Evolutionary conservation across 2,888 invertebrate genomes (phyloP).

Genomic region (Acanthoscelides obtectus): DNA sequence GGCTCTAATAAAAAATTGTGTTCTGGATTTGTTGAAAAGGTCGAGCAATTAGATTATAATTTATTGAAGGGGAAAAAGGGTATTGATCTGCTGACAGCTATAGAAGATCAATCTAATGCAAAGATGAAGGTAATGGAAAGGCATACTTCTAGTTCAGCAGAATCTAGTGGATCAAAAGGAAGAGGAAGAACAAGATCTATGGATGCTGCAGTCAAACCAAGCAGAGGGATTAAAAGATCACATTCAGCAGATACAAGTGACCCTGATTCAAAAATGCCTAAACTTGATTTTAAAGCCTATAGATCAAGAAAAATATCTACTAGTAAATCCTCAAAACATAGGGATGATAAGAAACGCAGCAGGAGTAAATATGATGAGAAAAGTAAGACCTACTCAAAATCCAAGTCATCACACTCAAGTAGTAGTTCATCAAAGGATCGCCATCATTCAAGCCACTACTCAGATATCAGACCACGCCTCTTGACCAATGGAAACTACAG

Average conservation of each 20-base stretch:
- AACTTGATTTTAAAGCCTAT: constrained; percentile 30
- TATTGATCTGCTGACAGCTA: constrained; percentile 36
- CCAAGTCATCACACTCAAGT: constrained; percentile 15
- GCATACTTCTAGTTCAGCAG: constrained; percentile 31
- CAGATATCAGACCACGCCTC: constrained; percentile 27
- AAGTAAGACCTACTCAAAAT: constrained; percentile 22
- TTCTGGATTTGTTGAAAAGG: constrained; percentile 23
- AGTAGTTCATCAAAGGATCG: constrained; percentile 20
- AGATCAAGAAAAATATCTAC: constrained; percentile 19
- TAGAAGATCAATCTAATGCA: constrained; percentile 37
- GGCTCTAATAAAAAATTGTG: constrained; percentile 27
- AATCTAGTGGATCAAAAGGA: constrained; percentile 23
- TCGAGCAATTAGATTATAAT: constrained; percentile 33
- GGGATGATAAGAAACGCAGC: constrained; percentile 26
- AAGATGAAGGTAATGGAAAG: constrained; percentile 27
- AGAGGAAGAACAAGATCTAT: constrained; percentile 38
- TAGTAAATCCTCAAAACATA: constrained; percentile 19
- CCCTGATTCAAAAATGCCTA: constrained; percentile 26
- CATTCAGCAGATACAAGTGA: constrained; percentile 35
- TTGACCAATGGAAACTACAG: constrained; percentile 43
- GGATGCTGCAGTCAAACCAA: constrained; percentile 27
- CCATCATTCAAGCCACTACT: constrained; percentile 21
- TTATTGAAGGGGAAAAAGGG: constrained; percentile 39
- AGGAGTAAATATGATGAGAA: constrained; percentile 23
- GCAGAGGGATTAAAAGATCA: constrained; percentile 34